phyloP scores from a whole-genome alignment of 2,113 vertebrate genomes.

The Paedocypris sp. region DNA sequence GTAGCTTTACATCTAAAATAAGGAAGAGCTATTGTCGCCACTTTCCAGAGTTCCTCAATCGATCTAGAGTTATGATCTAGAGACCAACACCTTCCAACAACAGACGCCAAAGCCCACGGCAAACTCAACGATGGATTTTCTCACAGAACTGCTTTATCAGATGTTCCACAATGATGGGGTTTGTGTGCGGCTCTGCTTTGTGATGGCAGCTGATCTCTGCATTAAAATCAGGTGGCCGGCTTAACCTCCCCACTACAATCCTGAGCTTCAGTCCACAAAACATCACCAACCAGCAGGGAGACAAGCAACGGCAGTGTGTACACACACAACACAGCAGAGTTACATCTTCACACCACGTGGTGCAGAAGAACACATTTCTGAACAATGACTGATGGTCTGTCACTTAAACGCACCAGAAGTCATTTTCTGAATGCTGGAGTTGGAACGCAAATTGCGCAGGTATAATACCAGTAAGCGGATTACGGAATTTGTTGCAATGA shows the following conservation, averaged over 20 bases:
- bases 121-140: neutral
- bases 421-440: too few relatives aligned
- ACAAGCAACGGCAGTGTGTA: constrained; percentile 22
- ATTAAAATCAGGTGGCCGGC: constrained; percentile 35
- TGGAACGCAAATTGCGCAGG: neutral
- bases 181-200: constrained; percentile 3
- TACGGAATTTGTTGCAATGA: neutral
- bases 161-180: neutral
- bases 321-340: constrained; percentile 14
- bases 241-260: constrained; percentile 24
- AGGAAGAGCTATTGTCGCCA: neutral
- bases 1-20: neutral
- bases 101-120: neutral
- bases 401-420: too few relatives aligned
- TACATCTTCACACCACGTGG: constrained; percentile 21
- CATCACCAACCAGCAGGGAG: constrained; percentile 31
- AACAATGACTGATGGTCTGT: neutral
- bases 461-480: neutral
- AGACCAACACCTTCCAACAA: neutral
- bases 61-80: too few relatives aligned
- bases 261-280: constrained; percentile 36
- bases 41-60: too few relatives aligned
- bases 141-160: neutral
- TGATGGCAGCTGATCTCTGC: constrained; percentile 28
- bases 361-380: neutral